phyloP scores from a whole-genome alignment of 2,888 invertebrate genomes.

The Calameuta filiformis region DNA sequence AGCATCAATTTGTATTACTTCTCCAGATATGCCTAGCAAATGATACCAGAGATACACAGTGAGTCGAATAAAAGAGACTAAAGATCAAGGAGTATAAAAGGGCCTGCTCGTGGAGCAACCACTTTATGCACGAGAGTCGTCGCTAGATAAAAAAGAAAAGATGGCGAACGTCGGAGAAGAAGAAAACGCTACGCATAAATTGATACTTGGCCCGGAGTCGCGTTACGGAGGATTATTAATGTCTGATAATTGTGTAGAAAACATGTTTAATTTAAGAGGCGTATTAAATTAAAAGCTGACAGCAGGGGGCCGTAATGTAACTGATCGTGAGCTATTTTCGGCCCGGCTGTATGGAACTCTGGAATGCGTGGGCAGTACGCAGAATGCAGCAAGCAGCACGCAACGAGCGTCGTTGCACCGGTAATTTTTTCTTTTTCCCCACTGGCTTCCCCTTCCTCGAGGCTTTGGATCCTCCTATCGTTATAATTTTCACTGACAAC shows the following conservation, averaged over 20 bases:
- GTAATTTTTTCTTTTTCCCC: background rate
- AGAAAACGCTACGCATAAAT: background rate
- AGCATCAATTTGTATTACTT: slow-evolving; percentile 60
- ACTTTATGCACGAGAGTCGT: background rate
- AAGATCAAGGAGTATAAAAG: background rate
- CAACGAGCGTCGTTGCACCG: background rate
- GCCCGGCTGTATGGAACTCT: slow-evolving; percentile 13
- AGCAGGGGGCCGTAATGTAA: slow-evolving; percentile 16
- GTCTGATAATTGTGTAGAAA: slow-evolving; percentile 17
- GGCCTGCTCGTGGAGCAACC: background rate
- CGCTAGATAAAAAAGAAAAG: background rate
- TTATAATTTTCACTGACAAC: background rate
- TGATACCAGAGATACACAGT: background rate
- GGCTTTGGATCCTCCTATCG: background rate
- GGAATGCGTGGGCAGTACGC: slow-evolving; percentile 6
- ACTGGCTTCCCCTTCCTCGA: background rate
- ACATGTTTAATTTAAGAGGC: slow-evolving; percentile 18
- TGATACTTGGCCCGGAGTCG: background rate
- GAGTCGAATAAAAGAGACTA: background rate
- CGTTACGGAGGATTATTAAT: slow-evolving; percentile 2
- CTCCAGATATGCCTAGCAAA: slow-evolving; percentile 59
- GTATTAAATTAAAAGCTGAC: slow-evolving; percentile 16
- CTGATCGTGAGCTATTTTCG: slow-evolving; percentile 20
- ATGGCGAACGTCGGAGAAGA: background rate
- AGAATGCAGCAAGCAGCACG: background rate